Base-by-base conservation (phyloP, 2,797 vertebrate genomes). In the Synanceia verrucosa region DNA sequence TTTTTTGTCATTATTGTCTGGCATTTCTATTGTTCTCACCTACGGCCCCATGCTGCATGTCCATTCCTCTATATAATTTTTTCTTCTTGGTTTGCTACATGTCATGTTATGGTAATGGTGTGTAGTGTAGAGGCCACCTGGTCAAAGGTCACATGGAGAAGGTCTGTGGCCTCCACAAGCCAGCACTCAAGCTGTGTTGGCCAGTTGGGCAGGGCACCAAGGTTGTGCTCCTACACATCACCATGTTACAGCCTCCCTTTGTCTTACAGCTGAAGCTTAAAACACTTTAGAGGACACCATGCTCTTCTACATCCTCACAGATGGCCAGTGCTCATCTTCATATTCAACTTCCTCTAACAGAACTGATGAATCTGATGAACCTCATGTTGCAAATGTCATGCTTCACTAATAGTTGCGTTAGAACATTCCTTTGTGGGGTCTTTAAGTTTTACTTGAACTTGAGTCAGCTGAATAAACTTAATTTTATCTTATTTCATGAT, bases 171-270 rank as follows among this genome's bases (percentile, higher is more conserved):
- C 85, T 79, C 33, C 19, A 63, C 73, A 71, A 80, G 74, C 48
- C 78, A 77, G 82, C 34, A 48, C 69, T 83, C 84, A 85, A 84
- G 88, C 86, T 89, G 79, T 81, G 84, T 77, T 70, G 67, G 68
- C 88, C 92, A 91, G 83, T 89, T 92, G 90, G 91, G 69, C 84
- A 71, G 90, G 84, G 76, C 86, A 80, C 53, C 9, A 19, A 72
- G 85, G 88, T 85, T 78, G 75, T 74, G 73, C 78, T 26, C 69
- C 62, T 71, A 83, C 81, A 81, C 81, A 78, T 83, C 66, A 71
- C 79, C 84, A 76, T 77, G 37, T 82, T 63, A 66, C 81, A 74
- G 67, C 65, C 52, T 79, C 59, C 56, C 56, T 71, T 82, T 80
- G 56, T 70, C 79, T 79, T 77, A 75, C 71, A 78, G 73, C 47